phyloP scores from a whole-genome alignment of 2,888 invertebrate genomes.

The Lottia gigantea region DNA sequence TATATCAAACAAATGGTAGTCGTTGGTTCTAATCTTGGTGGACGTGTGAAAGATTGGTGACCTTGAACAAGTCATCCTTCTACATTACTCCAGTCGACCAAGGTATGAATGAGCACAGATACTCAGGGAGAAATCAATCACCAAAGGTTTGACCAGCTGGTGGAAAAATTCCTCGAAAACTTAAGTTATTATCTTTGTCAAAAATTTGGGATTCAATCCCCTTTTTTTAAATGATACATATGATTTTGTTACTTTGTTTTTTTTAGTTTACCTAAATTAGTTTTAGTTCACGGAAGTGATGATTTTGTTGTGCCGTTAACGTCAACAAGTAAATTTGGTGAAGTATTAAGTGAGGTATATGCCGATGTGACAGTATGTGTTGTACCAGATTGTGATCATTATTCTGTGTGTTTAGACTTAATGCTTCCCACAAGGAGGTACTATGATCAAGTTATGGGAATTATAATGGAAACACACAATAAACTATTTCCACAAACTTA shows the following conservation, averaged over 20 bases:
- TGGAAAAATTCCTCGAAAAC: no score
- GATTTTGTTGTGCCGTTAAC: conserved; percentile 57
- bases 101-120: no score
- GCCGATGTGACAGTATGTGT: conserved; percentile 48
- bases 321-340: conserved; percentile 50
- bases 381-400: conserved; percentile 61
- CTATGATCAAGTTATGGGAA: conserved; percentile 48
- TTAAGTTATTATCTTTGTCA: no score
- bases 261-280: conserved; percentile 59
- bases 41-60: no score
- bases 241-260: conserved; percentile 14
- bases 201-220: no score
- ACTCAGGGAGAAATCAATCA: no score
- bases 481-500: conserved; percentile 30
- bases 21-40: no score
- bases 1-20: no score
- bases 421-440: conserved; percentile 51
- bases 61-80: no score
- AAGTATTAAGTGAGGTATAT: conserved; percentile 49
- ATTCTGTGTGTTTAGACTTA: conserved; percentile 59
- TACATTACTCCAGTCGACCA: no score
- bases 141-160: no score
- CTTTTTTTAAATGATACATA: no score
- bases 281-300: conserved; percentile 59
- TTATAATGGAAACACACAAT: conserved; percentile 47